Percentiles rank a stretch among this genome's conserved stretches.
Evolutionary conservation across 2,888 invertebrate genomes (phyloP).

Genomic region (Gortyna flavago): DNA sequence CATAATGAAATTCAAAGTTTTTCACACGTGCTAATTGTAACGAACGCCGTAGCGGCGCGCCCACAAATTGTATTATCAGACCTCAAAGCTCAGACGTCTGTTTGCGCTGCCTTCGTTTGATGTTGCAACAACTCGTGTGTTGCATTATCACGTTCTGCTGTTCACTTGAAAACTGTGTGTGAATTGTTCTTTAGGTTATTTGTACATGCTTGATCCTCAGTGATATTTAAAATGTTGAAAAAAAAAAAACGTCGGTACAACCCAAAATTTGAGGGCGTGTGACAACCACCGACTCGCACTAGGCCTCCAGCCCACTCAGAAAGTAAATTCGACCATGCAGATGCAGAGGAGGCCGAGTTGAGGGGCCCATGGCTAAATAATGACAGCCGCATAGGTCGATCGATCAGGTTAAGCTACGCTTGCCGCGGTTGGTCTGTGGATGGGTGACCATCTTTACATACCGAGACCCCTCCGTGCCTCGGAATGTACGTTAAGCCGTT

Average conservation of each 20-base stretch:
- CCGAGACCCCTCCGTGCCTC: too few species aligned
- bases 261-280: background rate
- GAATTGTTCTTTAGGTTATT: conserved; percentile 29
- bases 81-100: conserved; percentile 81
- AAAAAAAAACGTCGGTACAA: rapidly evolving
- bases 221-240: background rate
- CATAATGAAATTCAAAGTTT: conserved; percentile 57
- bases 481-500: too few species aligned
- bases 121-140: conserved; percentile 37
- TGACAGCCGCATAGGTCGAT: too few species aligned
- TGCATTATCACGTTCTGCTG: conserved; percentile 41
- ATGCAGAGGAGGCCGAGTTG: too few species aligned
- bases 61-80: conserved; percentile 76
- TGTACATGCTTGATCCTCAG: background rate
- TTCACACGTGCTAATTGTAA: conserved; percentile 62
- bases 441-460: too few species aligned
- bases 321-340: too few species aligned
- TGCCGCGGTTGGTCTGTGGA: too few species aligned
- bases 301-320: background rate
- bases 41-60: conserved; percentile 52
- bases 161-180: conserved; percentile 24
- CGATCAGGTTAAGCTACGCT: too few species aligned
- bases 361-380: too few species aligned
- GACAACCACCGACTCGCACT: background rate
- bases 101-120: conserved; percentile 64